Conservation (phyloP, 2,797 vertebrate genomes). For the Parambassis ranga region DNA sequence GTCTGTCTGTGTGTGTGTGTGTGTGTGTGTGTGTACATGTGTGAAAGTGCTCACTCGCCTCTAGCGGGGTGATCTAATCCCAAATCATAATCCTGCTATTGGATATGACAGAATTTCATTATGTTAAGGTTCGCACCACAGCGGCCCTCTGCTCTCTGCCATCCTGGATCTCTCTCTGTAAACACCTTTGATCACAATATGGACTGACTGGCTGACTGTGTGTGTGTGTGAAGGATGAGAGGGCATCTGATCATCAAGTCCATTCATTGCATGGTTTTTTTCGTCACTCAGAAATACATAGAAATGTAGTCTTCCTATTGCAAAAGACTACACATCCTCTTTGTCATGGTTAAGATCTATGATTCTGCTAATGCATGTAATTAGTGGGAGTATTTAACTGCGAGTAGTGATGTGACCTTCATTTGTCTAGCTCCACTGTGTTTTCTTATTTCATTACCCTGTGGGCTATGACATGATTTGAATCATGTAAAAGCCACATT, state of each 20-base stretch:
- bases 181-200: slow-evolving; percentile 12
- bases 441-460: not conserved
- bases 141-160: slow-evolving; percentile 8
- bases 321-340: not conserved
- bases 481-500: not conserved
- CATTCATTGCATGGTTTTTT: no score
- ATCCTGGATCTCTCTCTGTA: not conserved
- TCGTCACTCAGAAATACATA: not conserved
- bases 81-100: slow-evolving; percentile 69
- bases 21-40: slow-evolving; percentile 8
- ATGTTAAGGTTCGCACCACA: slow-evolving; percentile 43
- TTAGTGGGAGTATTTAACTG: not conserved
- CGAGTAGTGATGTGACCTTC: slow-evolving; percentile 21
- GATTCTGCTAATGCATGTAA: not conserved
- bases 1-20: not conserved
- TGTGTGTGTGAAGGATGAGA: not conserved
- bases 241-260: no score
- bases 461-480: not conserved
- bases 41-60: slow-evolving; percentile 53
- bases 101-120: slow-evolving; percentile 72
- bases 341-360: not conserved
- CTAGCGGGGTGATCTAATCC: slow-evolving; percentile 71
- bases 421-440: not conserved
- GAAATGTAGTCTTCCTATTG: not conserved
- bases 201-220: not conserved